Conservation (phyloP, 2,113 vertebrate species). For the Machaerirhynchus nigripectus region DNA sequence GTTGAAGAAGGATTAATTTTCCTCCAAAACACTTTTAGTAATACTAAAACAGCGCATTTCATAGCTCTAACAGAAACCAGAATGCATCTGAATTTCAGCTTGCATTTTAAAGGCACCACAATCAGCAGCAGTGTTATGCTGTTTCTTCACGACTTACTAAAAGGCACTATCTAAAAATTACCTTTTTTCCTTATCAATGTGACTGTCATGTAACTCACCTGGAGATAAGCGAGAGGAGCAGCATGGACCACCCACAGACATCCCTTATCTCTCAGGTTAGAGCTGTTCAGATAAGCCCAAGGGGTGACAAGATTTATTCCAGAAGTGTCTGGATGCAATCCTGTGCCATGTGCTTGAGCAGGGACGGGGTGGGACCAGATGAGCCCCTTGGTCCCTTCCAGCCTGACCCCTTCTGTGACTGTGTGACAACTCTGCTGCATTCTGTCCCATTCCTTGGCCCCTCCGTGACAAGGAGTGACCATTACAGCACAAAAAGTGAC, state of each 20-base stretch:
- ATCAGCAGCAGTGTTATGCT: neutral
- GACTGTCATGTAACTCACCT: neutral
- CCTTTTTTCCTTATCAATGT: neutral
- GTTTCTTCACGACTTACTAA: neutral
- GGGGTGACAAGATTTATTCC: neutral
- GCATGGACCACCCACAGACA: neutral
- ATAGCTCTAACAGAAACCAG: neutral
- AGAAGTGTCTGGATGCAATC: neutral
- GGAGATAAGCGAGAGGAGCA: neutral
- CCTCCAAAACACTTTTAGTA: neutral
- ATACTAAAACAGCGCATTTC: neutral
- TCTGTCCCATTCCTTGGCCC: neutral
- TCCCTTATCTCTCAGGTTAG: neutral
- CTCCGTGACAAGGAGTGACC: neutral
- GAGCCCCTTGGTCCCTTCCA: neutral
- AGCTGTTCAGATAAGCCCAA: neutral
- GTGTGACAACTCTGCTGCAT: neutral
- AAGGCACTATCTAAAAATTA: neutral
- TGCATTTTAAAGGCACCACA: neutral
- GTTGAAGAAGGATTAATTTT: neutral
- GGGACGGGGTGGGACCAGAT: neutral
- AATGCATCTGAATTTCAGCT: neutral
- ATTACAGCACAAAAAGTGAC: neutral
- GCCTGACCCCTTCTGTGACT: neutral
- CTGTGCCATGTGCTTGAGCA: neutral